Evolutionary conservation across 2,888 invertebrate species (phyloP).

Genomic region (Dasysyrphus albostriatus): DNA sequence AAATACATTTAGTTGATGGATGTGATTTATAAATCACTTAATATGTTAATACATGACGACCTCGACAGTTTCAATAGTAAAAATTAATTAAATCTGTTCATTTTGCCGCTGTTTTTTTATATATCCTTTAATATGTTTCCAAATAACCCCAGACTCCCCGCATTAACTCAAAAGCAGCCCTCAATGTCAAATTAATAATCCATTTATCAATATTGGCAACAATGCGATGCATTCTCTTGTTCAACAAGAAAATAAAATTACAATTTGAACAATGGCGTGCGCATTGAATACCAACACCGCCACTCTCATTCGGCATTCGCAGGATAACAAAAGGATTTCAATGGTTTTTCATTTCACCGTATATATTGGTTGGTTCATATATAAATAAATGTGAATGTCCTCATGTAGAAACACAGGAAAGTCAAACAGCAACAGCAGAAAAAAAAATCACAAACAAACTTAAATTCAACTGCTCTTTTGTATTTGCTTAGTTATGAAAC

Average conservation of each 20-base stretch:
- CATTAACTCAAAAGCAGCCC: slow-evolving; percentile 10
- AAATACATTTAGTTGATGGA: slow-evolving; percentile 20
- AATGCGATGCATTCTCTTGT: slow-evolving; percentile 66
- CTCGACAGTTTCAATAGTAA: background rate
- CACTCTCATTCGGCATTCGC: slow-evolving; percentile 33
- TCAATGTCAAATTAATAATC: slow-evolving; percentile 75
- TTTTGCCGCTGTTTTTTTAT: background rate
- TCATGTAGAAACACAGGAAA: background rate
- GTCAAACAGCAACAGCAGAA: background rate
- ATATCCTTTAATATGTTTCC: slow-evolving; percentile 2
- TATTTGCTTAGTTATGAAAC: slow-evolving; percentile 32
- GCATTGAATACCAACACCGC: slow-evolving; percentile 19
- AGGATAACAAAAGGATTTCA: slow-evolving; percentile 71
- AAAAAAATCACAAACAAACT: slow-evolving; percentile 43
- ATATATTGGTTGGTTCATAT: too few species aligned
- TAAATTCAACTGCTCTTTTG: slow-evolving; percentile 14
- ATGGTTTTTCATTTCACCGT: slow-evolving; percentile 48
- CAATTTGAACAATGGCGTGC: slow-evolving; percentile 58
- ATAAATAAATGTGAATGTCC: background rate
- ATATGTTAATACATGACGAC: background rate
- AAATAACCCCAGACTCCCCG: background rate
- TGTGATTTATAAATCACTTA: slow-evolving; percentile 53
- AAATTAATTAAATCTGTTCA: slow-evolving; percentile 29
- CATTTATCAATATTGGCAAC: slow-evolving; percentile 72
- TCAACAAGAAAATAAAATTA: slow-evolving; percentile 63